Conservation (phyloP, 2,888 invertebrate species). For the Drosophila nr. fundita region DNA sequence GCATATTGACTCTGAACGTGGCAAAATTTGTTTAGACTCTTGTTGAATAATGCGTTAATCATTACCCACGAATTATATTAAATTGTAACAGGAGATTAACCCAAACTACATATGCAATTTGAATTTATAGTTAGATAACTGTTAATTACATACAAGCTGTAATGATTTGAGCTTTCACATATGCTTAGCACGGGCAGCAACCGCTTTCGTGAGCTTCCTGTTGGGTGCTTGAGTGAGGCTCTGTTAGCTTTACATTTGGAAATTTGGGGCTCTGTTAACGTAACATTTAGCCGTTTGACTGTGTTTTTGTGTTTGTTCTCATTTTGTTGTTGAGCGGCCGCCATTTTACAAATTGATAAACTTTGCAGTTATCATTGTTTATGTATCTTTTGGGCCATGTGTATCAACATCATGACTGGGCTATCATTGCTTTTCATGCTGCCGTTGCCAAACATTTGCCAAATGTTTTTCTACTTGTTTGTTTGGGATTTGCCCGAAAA, state of each 20-base stretch:
- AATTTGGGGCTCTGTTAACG: neutral
- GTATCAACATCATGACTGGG: slow-evolving; percentile 50
- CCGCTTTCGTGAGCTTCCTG: slow-evolving; percentile 34
- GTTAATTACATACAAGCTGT: slow-evolving; percentile 5
- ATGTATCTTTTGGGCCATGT: slow-evolving; percentile 65
- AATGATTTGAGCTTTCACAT: slow-evolving; percentile 31
- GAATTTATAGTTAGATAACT: neutral
- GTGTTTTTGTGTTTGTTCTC: slow-evolving; percentile 3
- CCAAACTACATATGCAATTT: neutral
- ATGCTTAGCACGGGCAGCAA: slow-evolving; percentile 38
- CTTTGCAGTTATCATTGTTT: slow-evolving; percentile 77
- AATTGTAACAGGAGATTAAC: neutral
- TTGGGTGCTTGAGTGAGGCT: slow-evolving; percentile 4
- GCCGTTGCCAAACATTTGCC: slow-evolving; percentile 52
- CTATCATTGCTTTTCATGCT: slow-evolving; percentile 48
- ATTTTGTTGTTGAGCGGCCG: slow-evolving; percentile 35
- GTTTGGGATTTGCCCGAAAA: slow-evolving; percentile 67
- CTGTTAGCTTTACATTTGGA: slow-evolving; percentile 28
- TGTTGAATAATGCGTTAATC: slow-evolving; percentile 18
- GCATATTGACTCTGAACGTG: slow-evolving; percentile 13
- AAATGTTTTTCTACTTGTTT: slow-evolving; percentile 61
- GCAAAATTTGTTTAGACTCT: slow-evolving; percentile 29
- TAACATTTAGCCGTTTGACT: neutral
- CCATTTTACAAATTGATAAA: slow-evolving; percentile 79
- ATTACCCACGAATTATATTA: neutral